Base-by-base conservation (phyloP, 2,888 invertebrate genomes). In the Gryllus longicercus region DNA sequence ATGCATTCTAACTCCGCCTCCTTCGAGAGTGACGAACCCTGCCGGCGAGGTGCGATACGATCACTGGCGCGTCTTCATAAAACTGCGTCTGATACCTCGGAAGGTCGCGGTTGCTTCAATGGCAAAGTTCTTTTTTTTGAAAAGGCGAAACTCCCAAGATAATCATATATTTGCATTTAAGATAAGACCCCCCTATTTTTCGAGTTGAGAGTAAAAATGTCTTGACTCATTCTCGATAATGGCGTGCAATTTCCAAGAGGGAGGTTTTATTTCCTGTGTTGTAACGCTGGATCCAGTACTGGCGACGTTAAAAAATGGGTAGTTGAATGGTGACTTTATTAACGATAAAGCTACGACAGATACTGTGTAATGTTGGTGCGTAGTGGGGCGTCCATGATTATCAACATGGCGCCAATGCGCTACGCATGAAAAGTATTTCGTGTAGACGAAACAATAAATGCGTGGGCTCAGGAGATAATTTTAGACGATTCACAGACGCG, bases 221-320 rank as follows among this genome's bases (percentile, higher is more conserved):
- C 63, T 63, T n/a, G 63, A 63, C 16, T 63, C 63, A 63, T 18
- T 63, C 63, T 63, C 63, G 63, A 63, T 63, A 63, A 63, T 63
- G 63, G 63, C 63, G 16, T n/a, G 63, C 63, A 63, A 63, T 63
- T 63, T 63, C 63, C 4, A 18, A n/a, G 14, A 14, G 14, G 16
- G 63, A 14, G n/a, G 8, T 63, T 63, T 63, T 63, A 63, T 63
- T 63, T 63, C 38, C 63, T 63, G 63, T 8, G 63, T 18, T 16
- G 63, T 5, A 38, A 38, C 38, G 5, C 38, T 38, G 38, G 38
- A 38, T 8, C 38, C 38, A 38, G 63, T 63, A 16, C 63, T n/a
- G 63, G 63, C n/a, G 63, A 63, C 63, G 63, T 63, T 38, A 38
- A 63, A 63, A 63, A 63, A n/a, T n/a, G 16, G 12, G 14, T n/a